Evolutionary conservation across 2,888 invertebrate species (phyloP).

Genomic region (Meghimatium bilineatum): DNA sequence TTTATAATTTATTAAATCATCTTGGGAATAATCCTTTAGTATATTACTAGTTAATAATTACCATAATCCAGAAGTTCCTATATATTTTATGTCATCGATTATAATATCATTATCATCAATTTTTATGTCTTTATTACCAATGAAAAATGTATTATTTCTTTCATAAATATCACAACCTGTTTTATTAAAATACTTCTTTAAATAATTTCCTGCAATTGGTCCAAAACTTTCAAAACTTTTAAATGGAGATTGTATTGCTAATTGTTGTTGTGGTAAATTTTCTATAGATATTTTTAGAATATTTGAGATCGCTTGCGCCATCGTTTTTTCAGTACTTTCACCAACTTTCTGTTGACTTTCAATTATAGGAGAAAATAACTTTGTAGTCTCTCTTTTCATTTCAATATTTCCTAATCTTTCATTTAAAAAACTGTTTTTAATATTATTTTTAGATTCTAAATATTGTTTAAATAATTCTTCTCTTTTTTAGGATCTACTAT

Average conservation of each 20-base stretch:
- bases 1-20: not conserved
- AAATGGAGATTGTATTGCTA: too few species aligned
- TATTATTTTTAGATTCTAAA: conserved; percentile 17
- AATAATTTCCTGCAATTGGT: not conserved
- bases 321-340: not conserved
- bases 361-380: too few species aligned
- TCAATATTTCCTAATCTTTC: conserved; percentile 25
- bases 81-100: not conserved
- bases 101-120: conserved; percentile 19
- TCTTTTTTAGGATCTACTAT: not conserved
- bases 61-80: conserved; percentile 19
- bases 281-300: conserved; percentile 8
- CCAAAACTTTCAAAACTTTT: not conserved
- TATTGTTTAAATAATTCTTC: conserved; percentile 9
- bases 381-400: conserved; percentile 15
- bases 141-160: conserved; percentile 10
- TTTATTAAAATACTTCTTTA: conserved; percentile 1
- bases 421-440: conserved; percentile 6
- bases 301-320: not conserved
- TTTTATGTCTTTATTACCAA: conserved; percentile 24
- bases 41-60: conserved; percentile 4
- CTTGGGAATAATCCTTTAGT: not conserved
- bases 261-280: too few species aligned
- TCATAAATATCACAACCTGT: not conserved
- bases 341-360: conserved; percentile 11